Evolutionary conservation across 2,888 invertebrate genomes (phyloP).

Genomic region (Temnothorax unifasciatus): DNA sequence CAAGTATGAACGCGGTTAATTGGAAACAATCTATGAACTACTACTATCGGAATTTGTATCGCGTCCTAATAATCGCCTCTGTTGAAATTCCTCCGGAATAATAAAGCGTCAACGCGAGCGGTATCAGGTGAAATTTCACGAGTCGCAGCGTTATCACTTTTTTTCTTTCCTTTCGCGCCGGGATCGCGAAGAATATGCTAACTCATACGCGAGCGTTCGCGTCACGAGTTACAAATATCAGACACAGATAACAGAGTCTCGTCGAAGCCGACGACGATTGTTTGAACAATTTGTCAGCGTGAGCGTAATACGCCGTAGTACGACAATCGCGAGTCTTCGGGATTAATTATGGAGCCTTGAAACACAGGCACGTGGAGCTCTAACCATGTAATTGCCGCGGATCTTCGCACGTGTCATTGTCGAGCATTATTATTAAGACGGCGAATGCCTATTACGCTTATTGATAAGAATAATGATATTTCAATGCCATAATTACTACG

Average conservation of each 20-base stretch:
- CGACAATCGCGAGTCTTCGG: conserved; percentile 18
- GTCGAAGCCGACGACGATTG: conserved; percentile 22
- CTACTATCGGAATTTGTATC: not conserved
- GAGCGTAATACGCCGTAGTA: conserved; percentile 46
- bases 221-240: conserved; percentile 43
- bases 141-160: conserved; percentile 33
- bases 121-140: conserved; percentile 12
- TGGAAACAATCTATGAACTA: not conserved
- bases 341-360: conserved; percentile 44
- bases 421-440: not conserved
- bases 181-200: conserved; percentile 4
- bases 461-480: not conserved
- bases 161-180: not conserved
- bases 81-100: not conserved
- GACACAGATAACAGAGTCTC: conserved; percentile 40
- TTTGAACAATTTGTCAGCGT: conserved; percentile 86
- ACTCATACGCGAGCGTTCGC: conserved; percentile 25
- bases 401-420: conserved; percentile 19
- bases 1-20: not conserved
- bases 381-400: not conserved
- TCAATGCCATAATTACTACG: not conserved
- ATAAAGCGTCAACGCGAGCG: not conserved
- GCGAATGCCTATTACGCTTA: not conserved
- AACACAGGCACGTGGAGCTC: conserved; percentile 8
- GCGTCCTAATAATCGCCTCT: not conserved